Conservation (phyloP, 1,140 invertebrate species). For the Tribolium madens region DNA sequence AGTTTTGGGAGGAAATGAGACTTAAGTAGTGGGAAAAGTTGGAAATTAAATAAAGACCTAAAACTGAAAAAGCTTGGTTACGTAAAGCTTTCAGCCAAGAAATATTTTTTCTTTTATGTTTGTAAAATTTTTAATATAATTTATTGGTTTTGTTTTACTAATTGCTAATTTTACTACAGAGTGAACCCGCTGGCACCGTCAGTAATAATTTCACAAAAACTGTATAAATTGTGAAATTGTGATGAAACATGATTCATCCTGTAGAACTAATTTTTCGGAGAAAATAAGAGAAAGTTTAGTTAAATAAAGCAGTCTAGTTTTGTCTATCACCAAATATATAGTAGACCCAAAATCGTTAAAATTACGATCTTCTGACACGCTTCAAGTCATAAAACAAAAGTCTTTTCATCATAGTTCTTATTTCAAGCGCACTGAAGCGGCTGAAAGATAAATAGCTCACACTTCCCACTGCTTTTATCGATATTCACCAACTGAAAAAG, state of each 20-base stretch:
- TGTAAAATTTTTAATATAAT: too few species aligned
- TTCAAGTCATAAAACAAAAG: not conserved
- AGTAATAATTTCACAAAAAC: too few species aligned
- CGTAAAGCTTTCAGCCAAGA: too few species aligned
- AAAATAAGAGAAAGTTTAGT: too few species aligned
- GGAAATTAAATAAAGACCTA: not conserved
- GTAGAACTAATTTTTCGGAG: too few species aligned
- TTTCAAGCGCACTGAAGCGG: not conserved
- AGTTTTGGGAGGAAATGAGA: not conserved
- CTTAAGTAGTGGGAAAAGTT: not conserved
- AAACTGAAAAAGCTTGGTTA: not conserved
- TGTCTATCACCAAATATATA: not conserved
- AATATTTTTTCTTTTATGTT: too few species aligned
- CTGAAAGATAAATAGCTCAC: not conserved
- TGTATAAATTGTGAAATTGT: too few species aligned
- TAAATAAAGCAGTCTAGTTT: not conserved
- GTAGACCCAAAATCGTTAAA: not conserved
- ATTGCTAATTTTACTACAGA: too few species aligned
- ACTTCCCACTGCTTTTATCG: not conserved
- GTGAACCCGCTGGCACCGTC: too few species aligned
- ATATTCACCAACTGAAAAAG: not conserved
- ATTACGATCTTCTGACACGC: not conserved
- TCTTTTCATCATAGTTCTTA: not conserved
- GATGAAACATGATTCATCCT: too few species aligned
- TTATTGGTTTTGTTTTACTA: too few species aligned